phyloP scores from a whole-genome alignment of 1,140 invertebrate species.

The Diabrotica virgifera region DNA sequence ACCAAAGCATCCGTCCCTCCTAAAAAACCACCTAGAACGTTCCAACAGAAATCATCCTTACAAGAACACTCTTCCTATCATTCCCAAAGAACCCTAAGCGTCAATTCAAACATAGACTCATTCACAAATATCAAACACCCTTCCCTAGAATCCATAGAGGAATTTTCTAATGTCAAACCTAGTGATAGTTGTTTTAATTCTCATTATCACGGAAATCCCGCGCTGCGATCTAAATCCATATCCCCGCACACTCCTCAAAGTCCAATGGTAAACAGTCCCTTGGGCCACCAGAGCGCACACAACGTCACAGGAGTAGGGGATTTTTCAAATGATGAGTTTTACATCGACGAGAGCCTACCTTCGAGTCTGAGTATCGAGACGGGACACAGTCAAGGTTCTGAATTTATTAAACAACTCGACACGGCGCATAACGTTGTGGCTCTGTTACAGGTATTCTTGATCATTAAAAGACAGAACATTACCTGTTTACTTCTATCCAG shows the following conservation, averaged over 20 bases:
- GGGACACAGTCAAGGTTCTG: constrained; percentile 52
- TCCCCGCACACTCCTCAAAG: constrained; percentile 38
- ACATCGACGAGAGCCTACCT: constrained; percentile 80
- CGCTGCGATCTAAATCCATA: constrained; percentile 42
- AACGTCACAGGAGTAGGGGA: constrained; percentile 47
- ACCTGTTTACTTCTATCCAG: neutral
- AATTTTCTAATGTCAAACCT: constrained; percentile 41
- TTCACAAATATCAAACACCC: constrained; percentile 46
- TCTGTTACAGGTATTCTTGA: constrained; percentile 58
- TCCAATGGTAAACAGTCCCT: constrained; percentile 39
- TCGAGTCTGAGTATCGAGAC: constrained; percentile 64
- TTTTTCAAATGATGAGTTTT: constrained; percentile 78
- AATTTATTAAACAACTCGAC: constrained; percentile 51
- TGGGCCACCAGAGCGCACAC: constrained; percentile 37
- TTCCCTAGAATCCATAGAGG: constrained; percentile 44
- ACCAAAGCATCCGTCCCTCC: constrained; percentile 31
- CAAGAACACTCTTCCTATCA: constrained; percentile 15
- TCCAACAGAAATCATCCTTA: constrained; percentile 39
- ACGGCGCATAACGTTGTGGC: constrained; percentile 64
- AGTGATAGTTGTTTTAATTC: constrained; percentile 46
- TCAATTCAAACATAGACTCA: constrained; percentile 40
- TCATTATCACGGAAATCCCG: constrained; percentile 40
- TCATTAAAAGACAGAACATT: neutral
- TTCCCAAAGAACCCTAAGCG: constrained; percentile 37
- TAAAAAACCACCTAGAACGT: constrained; percentile 47